phyloP scores from a whole-genome alignment of 2,888 invertebrate species.

The Epinotia bilunana region DNA sequence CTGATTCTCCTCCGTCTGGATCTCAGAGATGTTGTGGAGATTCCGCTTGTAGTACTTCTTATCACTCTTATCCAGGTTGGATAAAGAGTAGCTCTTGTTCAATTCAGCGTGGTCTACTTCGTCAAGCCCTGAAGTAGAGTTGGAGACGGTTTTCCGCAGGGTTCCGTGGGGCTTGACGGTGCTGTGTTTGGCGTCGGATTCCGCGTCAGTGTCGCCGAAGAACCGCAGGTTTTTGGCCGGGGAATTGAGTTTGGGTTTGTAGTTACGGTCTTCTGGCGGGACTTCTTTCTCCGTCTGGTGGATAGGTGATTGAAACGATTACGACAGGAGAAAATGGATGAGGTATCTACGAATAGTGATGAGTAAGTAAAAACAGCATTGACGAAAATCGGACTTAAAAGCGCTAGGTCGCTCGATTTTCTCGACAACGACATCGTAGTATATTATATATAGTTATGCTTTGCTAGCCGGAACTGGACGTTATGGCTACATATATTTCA shows the following conservation, averaged over 20 bases:
- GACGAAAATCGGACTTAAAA: too few species aligned
- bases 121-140: slow-evolving; percentile 76
- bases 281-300: slow-evolving; percentile 79
- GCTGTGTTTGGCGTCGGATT: slow-evolving; percentile 85
- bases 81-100: slow-evolving; percentile 75
- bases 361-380: too few species aligned
- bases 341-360: not conserved
- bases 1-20: slow-evolving; percentile 73
- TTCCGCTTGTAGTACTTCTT: slow-evolving; percentile 77
- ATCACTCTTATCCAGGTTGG: slow-evolving; percentile 70
- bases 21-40: slow-evolving; percentile 85
- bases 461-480: too few species aligned
- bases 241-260: slow-evolving; percentile 58
- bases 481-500: too few species aligned
- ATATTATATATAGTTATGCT: too few species aligned
- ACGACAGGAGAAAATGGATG: not conserved
- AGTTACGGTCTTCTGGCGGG: slow-evolving; percentile 66
- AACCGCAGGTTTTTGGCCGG: slow-evolving; percentile 90
- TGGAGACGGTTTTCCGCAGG: slow-evolving; percentile 74
- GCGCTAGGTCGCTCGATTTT: too few species aligned
- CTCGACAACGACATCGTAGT: too few species aligned
- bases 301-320: not conserved
- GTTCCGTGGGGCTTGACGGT: slow-evolving; percentile 65
- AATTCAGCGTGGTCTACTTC: slow-evolving; percentile 73
- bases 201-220: slow-evolving; percentile 93